Base-by-base conservation (phyloP, 2,797 vertebrate species). In the Eospalax fontanierii region DNA sequence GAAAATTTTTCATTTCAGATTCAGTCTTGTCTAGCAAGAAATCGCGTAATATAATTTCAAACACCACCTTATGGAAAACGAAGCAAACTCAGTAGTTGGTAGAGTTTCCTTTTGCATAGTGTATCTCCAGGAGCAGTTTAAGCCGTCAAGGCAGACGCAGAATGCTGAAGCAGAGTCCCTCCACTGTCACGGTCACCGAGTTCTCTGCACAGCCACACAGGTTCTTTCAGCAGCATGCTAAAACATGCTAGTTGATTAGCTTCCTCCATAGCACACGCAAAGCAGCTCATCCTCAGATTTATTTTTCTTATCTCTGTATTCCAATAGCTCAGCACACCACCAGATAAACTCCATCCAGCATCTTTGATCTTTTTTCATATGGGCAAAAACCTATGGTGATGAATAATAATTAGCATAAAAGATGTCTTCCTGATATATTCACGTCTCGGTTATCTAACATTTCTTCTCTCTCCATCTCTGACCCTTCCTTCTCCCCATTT, bases 31-130 rank as follows among this genome's bases (percentile, higher is more conserved):
- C 18, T 70, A 57, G 18, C 0, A 40, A 83, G 40, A 28, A 74
- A 18, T 38, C 24, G 14, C 22, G 24, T 65, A 79, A 95, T 94
- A 92, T 79, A 94, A 92, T 95, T 82, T 59, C 43, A 82, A 95
- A 43, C 6, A 76, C 66, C 63, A 74, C 26, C 28, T 75, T 89
- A 43, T n/a, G 21, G 79, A 50, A 93, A 82, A 84, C 40, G 84
- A 78, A 86, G 43, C 24, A 76, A 22, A 10, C 10, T 68, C 35
- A 74, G 24, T 66, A 33, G 54, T 65, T 89, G 86, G 35, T 24
- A 88, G 43, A 71, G 22, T 16, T 70, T 81, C 50, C n/a, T 6
- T 65, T 87, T 46, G 78, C 30, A 46, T 30, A 57, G 73, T 3
- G 4, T 54, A 43, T 21, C 33, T 22, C 82, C 40, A 75, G 43